These are phyloP conservation scores for Silurus aristotelis DNA, from an alignment of 2,797 vertebrate species.

Conservation along the genomic window DNA sequence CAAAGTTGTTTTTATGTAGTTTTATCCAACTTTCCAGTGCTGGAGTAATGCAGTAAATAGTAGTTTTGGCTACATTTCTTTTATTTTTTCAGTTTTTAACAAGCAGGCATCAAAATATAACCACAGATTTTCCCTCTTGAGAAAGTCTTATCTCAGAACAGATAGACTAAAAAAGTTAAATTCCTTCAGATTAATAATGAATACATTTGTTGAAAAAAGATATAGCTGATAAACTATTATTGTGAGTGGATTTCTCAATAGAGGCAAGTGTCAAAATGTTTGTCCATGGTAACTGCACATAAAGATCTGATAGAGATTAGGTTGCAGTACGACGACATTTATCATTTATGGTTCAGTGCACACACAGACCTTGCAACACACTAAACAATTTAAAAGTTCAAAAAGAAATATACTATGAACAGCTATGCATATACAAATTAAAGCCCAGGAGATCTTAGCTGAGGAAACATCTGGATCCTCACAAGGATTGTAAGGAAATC, in stretches of 20 bases:
- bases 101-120: background rate
- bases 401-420: background rate
- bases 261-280: background rate
- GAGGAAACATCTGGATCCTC: constrained; percentile 12
- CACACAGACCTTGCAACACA: background rate
- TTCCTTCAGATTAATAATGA: background rate
- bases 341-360: background rate
- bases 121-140: background rate
- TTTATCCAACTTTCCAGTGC: background rate
- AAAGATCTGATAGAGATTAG: background rate
- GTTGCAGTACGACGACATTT: background rate
- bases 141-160: background rate
- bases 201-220: background rate
- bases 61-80: background rate
- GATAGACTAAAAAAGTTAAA: background rate
- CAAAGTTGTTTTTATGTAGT: background rate
- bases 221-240: background rate
- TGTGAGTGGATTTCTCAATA: background rate
- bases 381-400: background rate
- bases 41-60: background rate
- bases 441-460: background rate
- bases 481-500: background rate
- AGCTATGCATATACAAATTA: background rate
- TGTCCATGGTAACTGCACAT: background rate
- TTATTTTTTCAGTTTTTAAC: background rate